Conservation (phyloP, 2,797 vertebrate genomes). For the Halcyon smyrnensis region DNA sequence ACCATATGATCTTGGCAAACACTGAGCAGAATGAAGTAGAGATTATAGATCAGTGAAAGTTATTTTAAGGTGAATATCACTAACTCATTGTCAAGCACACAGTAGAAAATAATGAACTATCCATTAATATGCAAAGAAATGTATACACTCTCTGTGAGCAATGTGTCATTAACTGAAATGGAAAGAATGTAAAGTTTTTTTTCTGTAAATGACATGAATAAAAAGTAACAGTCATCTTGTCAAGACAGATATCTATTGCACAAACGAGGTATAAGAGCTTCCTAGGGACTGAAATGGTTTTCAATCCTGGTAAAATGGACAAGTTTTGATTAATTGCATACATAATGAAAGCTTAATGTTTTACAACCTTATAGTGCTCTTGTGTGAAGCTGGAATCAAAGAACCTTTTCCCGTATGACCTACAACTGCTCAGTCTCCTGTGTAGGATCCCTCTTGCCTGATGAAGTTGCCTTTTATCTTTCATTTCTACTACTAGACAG, state of each 20-base stretch:
- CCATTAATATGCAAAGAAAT: not conserved
- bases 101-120: not conserved
- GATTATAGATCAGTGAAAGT: not conserved
- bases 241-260: not conserved
- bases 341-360: not conserved
- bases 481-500: not conserved
- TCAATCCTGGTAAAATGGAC: not conserved
- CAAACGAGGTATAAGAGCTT: not conserved
- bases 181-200: not conserved
- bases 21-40: not conserved
- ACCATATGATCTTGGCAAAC: not conserved
- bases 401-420: not conserved
- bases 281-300: not conserved
- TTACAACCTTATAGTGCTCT: not conserved
- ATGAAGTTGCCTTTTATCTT: not conserved
- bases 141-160: not conserved
- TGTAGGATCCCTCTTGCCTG: not conserved
- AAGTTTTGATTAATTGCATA: not conserved
- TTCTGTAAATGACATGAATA: not conserved
- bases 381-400: not conserved
- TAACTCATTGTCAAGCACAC: not conserved
- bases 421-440: not conserved
- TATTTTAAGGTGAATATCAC: not conserved
- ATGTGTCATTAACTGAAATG: not conserved
- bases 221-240: not conserved